Evolutionary conservation across 1,140 invertebrate species (phyloP).

Genomic region (Drosophila willistoni): DNA sequence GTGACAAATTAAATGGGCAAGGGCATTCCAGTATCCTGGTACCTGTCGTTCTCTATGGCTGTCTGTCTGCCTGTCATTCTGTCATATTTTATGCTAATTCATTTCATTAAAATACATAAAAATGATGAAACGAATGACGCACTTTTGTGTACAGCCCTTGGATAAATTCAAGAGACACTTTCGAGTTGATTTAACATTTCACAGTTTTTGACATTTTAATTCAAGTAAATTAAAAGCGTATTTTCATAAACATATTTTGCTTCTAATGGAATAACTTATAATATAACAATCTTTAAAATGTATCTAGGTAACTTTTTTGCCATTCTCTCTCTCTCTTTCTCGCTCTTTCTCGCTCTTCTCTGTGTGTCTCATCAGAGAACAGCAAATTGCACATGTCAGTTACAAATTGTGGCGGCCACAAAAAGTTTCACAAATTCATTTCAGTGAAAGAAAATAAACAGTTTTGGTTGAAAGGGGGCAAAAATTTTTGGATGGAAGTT

Average conservation of each 20-base stretch:
- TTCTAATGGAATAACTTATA: slow-evolving; percentile 4
- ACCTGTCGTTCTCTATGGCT: background rate
- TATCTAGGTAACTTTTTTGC: background rate
- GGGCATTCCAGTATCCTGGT: slow-evolving; percentile 20
- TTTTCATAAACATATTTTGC: slow-evolving; percentile 9
- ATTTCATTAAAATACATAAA: slow-evolving; percentile 75
- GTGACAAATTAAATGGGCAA: slow-evolving; percentile 71
- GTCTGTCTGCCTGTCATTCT: slow-evolving; percentile 59
- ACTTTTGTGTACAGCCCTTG: slow-evolving; percentile 46
- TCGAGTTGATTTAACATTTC: slow-evolving; percentile 47
- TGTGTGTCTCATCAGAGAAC: slow-evolving; percentile 4
- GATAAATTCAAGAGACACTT: slow-evolving; percentile 19
- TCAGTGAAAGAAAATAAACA: slow-evolving; percentile 42
- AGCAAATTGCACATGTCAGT: slow-evolving; percentile 77
- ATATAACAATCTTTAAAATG: background rate
- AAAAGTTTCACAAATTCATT: slow-evolving; percentile 62
- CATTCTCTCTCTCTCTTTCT: background rate
- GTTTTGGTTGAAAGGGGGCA: background rate
- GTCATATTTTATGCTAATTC: slow-evolving; percentile 77
- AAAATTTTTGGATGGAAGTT: slow-evolving; percentile 33
- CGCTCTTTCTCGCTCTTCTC: too few species aligned
- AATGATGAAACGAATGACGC: slow-evolving; percentile 66
- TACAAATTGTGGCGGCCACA: slow-evolving; percentile 52
- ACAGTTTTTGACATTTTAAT: slow-evolving; percentile 65
- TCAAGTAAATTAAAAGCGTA: slow-evolving; percentile 20